Evolutionary conservation across 2,113 vertebrate genomes (phyloP), one percentile per base, ranked within the genome.

Genomic region (Poeciliopsis occidentalis): DNA sequence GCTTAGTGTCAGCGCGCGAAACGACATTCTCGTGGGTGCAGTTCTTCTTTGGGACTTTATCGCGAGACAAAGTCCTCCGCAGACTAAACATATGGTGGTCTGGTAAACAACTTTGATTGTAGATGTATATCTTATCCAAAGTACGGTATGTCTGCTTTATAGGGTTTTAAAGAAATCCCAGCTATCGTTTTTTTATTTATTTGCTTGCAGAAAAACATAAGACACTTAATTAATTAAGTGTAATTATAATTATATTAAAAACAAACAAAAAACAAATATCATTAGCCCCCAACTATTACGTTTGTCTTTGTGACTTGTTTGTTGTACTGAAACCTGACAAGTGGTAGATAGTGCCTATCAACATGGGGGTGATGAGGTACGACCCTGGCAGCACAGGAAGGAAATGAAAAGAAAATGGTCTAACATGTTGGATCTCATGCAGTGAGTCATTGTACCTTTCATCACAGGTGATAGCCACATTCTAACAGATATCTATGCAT

Each of bases 1-100:
- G 91, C 91, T 92, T 92, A 88, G 75, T 29, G 69, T 87, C 90
- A 95, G 95, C 94, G 94, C 95, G 95, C 94, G 95, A 95, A 95
- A 93, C 66, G 69, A 83, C 82, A 76, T 70, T 95, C 94, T 94
- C 94, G 94, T 92, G 87, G 88, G 88, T 89, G 84, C 76, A 89
- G 88, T 78, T 87, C 34, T 37, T 61, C 76, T 82, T 39, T 22
- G 4, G 69, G 4, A 7, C 34, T 1, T 54, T 90, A 80, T 92
- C 94, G 94, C 95, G 94, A 93, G 88, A 93, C 76, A 84, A 86
- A 65, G 54, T 3, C 10, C 26, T 13, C 29, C 34, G 69, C 8
- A 27, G 47, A 63, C 71, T 47, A 62, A 71, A 70, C 85, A 85
- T 81, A 82, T 78, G 85, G 83, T 57, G 29, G 37, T 34, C 62